Base-by-base conservation (phyloP, 2,113 vertebrate species). In the Piaya cayana region DNA sequence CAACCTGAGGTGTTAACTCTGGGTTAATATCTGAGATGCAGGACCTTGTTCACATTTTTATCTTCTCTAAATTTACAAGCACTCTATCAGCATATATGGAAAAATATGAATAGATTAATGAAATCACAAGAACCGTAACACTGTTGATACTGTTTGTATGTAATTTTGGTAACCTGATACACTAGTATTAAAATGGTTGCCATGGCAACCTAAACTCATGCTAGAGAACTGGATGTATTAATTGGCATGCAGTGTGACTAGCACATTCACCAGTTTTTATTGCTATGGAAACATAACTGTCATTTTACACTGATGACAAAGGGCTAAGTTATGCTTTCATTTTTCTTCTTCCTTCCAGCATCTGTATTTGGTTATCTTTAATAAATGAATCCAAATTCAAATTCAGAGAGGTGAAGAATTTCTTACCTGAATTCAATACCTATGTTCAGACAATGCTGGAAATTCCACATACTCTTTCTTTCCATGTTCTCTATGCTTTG, bases 231-330 rank as follows among this genome's bases (percentile, higher is more conserved):
- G 77, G 86, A 81, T 72, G 43, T 92, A 83, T 90, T 97, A 97
- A 93, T 88, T 97, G 87, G 77, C 90, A 97, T 96, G 95, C 95
- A 72, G 82, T 52, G 18, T 82, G 85, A 88, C 88, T 91, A 81
- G 76, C 90, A 95, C 71, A 88, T 95, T 79, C 92, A 94, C 69
- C 50, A 43, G 63, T 92, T 97, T 88, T 82, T 74, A 70, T 98
- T 96, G 94, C 98, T 95, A 98, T 98, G 94, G 98, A 93, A 97
- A 98, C 96, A 64, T 86, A 94, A 53, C 86, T 93, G 89, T 95
- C 96, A 72, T 62, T 96, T 97, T 92, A 79, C 14, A 3, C 39
- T 67, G 90, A 91, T 88, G 83, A 92, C 49, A 95, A 69, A 69
- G 26, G 30, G 14, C 8, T 64, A n/a, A 86, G 50, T 90, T 88